Conservation (phyloP, 2,113 vertebrate genomes). For the Poecile atricapillus region DNA sequence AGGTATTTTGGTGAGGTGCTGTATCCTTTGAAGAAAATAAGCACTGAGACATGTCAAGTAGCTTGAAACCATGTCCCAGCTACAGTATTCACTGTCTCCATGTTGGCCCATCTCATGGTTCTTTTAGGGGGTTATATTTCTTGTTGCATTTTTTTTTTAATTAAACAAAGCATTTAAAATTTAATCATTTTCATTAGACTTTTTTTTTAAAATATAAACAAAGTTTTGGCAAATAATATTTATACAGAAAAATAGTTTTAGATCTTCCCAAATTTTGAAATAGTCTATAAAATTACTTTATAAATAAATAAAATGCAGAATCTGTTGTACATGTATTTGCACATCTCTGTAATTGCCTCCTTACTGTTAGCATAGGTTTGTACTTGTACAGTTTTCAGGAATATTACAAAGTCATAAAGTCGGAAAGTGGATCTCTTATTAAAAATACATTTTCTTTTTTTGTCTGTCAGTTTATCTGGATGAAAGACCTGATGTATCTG, state of each 20-base stretch:
- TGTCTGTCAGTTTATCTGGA: constrained; percentile 68
- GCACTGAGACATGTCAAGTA: constrained; percentile 68
- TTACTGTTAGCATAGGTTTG: constrained; percentile 69
- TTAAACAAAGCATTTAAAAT: constrained; percentile 81
- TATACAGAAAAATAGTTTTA: constrained; percentile 85
- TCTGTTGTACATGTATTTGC: constrained; percentile 80
- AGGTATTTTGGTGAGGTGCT: constrained; percentile 71
- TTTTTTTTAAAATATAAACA: constrained; percentile 79
- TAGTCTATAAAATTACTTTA: constrained; percentile 84
- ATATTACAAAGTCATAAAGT: constrained; percentile 78
- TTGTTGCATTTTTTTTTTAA: constrained; percentile 38
- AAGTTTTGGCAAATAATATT: constrained; percentile 86
- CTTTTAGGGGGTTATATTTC: constrained; percentile 66
- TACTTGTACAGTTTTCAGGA: constrained; percentile 73
- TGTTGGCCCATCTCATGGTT: constrained; percentile 74
- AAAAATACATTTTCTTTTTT: constrained; percentile 79
- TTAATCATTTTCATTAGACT: constrained; percentile 75
- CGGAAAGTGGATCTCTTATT: constrained; percentile 76
- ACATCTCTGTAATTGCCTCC: constrained; percentile 79
- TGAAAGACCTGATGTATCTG: constrained; percentile 71
- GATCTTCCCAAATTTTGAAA: constrained; percentile 81
- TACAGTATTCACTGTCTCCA: constrained; percentile 65
- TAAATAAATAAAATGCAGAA: constrained; percentile 85
- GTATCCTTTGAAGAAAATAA: constrained; percentile 69
- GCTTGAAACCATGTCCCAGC: constrained; percentile 63